Base-by-base conservation (phyloP, 2,113 vertebrate species). In the Pelusios castaneus region DNA sequence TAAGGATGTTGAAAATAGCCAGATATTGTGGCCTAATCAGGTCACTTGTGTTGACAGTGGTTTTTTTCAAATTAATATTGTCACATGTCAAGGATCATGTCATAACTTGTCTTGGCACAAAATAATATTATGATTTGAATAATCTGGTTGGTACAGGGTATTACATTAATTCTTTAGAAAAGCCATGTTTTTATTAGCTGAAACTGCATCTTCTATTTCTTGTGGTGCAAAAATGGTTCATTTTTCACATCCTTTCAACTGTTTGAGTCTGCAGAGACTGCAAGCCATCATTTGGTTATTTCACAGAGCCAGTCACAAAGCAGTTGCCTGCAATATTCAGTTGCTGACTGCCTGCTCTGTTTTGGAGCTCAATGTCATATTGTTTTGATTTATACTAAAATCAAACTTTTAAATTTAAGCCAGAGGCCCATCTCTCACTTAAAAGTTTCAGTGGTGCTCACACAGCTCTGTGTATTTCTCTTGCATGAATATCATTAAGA, bases 111-210 rank as follows among this genome's bases (percentile, higher is more conserved):
- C 31, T 93, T 77, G 27, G 56, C 85, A 10, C 73, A 24, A 29
- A 34, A 84, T 56, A 21, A 77, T 92, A 67, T n/a, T 67, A 67
- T 9, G 60, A 67, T 31, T n/a, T 67, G 16, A 67, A 16, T 4
- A 2, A 67, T 19, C 60, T 67, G 34, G 31, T 63, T 63, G 31
- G 17, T 21, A 38, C 7, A 67, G 34, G 63, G 17, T 16, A 67
- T 90, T 82, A 17, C 31, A 67, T 90, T 82, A n/a, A 1, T 14
- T 56, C 21, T 45, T 43, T 2, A 88, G 24, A 45, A 77, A 60
- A 12, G 7, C 10, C 5, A 52, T 89, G 6, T 25, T 3, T 38
- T 55, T 84, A 83, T 13, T 0, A 0, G 4, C 52, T 45, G 38
- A 70, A 8, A 2, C 1, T 6, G 63, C 85, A 58, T 55, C 25